Conservation (phyloP, 2,797 vertebrate genomes). For the Tiaroga cobitis region DNA sequence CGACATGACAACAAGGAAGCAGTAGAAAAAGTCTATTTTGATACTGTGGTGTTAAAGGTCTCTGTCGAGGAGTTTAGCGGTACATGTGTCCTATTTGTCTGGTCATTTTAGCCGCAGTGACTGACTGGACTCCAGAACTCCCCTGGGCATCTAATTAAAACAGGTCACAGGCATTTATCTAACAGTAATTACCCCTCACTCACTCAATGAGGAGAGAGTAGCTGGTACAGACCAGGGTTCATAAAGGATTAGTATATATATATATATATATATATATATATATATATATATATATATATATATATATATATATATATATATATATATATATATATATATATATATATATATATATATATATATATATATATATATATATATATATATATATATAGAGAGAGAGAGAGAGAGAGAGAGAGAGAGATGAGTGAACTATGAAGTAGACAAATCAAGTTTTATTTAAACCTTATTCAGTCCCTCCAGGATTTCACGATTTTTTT, state of each 20-base stretch:
- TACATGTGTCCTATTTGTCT: slow-evolving; percentile 24
- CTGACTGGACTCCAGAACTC: slow-evolving; percentile 30
- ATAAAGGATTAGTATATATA: slow-evolving; percentile 1
- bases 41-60: slow-evolving; percentile 8
- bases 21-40: background rate
- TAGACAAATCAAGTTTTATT: background rate
- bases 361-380: no score
- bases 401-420: background rate
- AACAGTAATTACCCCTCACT: slow-evolving; percentile 58
- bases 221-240: slow-evolving; percentile 7
- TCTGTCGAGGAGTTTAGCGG: background rate
- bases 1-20: background rate
- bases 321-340: no score
- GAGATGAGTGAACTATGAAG: background rate
- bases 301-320: no score
- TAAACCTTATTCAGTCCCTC: no score
- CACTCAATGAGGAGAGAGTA: slow-evolving; percentile 42
- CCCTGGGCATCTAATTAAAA: slow-evolving; percentile 56
- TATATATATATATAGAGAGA: background rate
- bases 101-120: slow-evolving; percentile 14
- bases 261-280: no score
- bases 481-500: no score
- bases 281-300: no score
- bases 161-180: slow-evolving; percentile 59
- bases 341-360: no score